Evolutionary conservation across 2,797 vertebrate species (phyloP), one percentile per base, ranked within the genome.

Genomic region (Neosilurus hyrtlii): DNA sequence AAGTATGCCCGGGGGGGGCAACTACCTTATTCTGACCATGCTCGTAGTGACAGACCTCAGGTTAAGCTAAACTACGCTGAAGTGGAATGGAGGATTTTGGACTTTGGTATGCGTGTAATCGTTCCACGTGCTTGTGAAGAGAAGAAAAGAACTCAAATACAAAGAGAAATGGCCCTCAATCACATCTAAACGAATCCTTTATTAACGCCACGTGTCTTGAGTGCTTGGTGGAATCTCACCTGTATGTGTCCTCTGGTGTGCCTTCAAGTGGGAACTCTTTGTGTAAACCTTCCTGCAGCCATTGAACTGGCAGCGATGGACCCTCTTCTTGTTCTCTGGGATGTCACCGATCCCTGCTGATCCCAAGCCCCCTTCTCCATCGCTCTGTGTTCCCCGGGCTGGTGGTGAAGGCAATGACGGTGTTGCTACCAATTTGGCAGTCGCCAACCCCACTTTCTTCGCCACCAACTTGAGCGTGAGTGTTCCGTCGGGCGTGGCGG

Each of bases 281-380:
- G 98, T 99, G 93, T 99, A 99, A 91, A 99, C 98, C 93, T 99
- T 99, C 90, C 98, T 95, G 93, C 98, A 99, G 89, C 98, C 98
- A 78, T 99, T 99, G 94, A 99, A 99, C 74, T 99, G 98, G 89
- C 98, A 99, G 71, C 98, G 97, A 90, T 99, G 98, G 90, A 99
- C 97, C 90, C 98, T 96, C 93, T 99, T 99, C 95, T 99, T 99
- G 93, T 98, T 99, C 92, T 99, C 98, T 0, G 96, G 96, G 5
- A 96, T 90, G 72, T 88, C 85, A 85, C 91, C 0, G 91, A 92
- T 65, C 22, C 81, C 79, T 24, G 67, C 73, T 4, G 87, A 62
- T 14, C 89, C 88, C 30, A 82, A 86, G 20, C 90, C 93, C 86
- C 95, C 95, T 83, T 99, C 97, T 57, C 95, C 92, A 90, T 99